Evolutionary conservation across 2,888 invertebrate genomes (phyloP).

Genomic region (Ormyrus nitidulus): DNA sequence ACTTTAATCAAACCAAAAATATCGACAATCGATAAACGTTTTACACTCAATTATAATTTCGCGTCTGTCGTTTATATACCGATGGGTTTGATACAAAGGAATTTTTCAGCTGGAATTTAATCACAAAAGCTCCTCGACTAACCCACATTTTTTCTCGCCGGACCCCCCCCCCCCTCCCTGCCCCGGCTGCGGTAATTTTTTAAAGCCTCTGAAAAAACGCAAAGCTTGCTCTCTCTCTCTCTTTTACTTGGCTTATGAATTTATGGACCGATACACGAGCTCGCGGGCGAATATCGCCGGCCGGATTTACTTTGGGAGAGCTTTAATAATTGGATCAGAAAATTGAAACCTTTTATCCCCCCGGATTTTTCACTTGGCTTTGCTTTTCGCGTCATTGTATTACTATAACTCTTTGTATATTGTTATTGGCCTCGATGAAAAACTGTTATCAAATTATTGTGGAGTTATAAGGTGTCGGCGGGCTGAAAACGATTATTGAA

Average conservation of each 20-base stretch:
- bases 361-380: constrained; percentile 4
- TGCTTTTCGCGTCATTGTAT: neutral
- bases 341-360: constrained; percentile 38
- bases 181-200: neutral
- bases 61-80: neutral
- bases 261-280: constrained; percentile 22
- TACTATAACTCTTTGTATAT: too few species aligned
- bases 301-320: constrained; percentile 28
- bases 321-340: constrained; percentile 44
- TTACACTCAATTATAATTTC: neutral
- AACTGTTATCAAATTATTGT: neutral
- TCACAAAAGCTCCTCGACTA: neutral
- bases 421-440: too few species aligned
- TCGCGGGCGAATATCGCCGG: neutral
- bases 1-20: constrained; percentile 16
- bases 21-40: constrained; percentile 11
- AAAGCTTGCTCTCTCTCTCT: neutral
- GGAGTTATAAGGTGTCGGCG: neutral
- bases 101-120: constrained; percentile 13
- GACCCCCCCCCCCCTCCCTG: neutral
- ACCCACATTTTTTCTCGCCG: neutral
- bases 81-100: neutral
- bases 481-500: neutral
- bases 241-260: constrained; percentile 6
- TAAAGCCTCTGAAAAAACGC: neutral